Evolutionary conservation across 2,888 invertebrate genomes (phyloP).

Genomic region (Monopis laevigella): DNA sequence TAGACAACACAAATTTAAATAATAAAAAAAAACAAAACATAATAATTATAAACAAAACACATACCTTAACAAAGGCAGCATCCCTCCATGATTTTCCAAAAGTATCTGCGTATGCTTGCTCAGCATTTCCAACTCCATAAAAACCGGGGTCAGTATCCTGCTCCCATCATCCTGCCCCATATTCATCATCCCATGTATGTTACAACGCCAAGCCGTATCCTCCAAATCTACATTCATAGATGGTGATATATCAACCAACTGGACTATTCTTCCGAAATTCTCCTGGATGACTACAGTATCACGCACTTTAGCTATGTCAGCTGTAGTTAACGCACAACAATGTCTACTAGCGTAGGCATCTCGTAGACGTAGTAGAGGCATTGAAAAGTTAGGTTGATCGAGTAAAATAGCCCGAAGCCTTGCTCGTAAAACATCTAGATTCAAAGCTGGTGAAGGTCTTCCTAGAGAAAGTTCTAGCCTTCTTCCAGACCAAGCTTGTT

Average conservation of each 20-base stretch:
- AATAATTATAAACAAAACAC: too few species aligned
- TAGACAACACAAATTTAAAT: too few species aligned
- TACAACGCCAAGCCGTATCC: conserved; percentile 62
- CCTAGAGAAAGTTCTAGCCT: conserved; percentile 80
- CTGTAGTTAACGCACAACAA: conserved; percentile 77
- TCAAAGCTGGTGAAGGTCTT: conserved; percentile 68
- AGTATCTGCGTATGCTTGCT: conserved; percentile 72
- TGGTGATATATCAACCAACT: conserved; percentile 44
- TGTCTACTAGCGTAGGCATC: conserved; percentile 85
- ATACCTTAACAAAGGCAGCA: conserved; percentile 82
- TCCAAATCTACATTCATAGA: conserved; percentile 42
- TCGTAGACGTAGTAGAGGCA: conserved; percentile 84
- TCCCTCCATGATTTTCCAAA: conserved; percentile 78
- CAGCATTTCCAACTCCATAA: conserved; percentile 72
- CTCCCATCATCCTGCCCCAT: conserved; percentile 50
- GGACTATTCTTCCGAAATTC: conserved; percentile 50
- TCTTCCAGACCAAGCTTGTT: conserved; percentile 70
- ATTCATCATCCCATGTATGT: conserved; percentile 45
- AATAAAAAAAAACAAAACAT: too few species aligned
- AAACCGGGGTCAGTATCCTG: conserved; percentile 72
- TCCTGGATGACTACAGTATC: conserved; percentile 71
- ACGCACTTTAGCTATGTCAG: conserved; percentile 76
- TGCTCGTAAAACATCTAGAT: conserved; percentile 69
- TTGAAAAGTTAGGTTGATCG: conserved; percentile 77
- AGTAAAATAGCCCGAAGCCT: conserved; percentile 78